phyloP scores from a whole-genome alignment of 1,140 invertebrate species.

The Tetragnatha versicolor region DNA sequence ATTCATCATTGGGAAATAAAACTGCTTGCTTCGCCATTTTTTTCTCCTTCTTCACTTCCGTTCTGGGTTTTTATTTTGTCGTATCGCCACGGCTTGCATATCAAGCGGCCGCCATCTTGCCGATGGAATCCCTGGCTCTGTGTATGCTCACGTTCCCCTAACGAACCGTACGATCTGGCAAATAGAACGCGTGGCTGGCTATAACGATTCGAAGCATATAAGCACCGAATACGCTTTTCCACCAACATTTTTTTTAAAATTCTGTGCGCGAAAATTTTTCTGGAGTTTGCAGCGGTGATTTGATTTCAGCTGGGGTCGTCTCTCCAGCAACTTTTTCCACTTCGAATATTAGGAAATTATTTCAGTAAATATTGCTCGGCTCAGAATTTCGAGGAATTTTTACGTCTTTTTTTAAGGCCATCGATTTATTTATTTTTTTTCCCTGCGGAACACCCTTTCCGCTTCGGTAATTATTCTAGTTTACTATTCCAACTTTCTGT shows the following conservation, averaged over 20 bases:
- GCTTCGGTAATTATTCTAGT: too few species aligned
- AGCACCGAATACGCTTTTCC: not conserved
- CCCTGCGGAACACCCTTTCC: too few species aligned
- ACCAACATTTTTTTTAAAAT: not conserved
- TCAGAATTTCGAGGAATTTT: too few species aligned
- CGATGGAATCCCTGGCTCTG: not conserved
- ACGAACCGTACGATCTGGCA: conserved; percentile 26
- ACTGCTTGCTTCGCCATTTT: conserved; percentile 28
- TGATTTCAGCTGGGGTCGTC: not conserved
- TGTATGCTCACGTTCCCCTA: conserved; percentile 29
- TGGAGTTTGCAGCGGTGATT: conserved; percentile 19
- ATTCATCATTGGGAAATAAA: conserved; percentile 45
- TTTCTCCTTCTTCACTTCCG: too few species aligned
- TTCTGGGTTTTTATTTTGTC: conserved; percentile 27
- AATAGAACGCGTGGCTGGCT: conserved; percentile 33
- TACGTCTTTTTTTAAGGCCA: too few species aligned
- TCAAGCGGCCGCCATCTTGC: conserved; percentile 20
- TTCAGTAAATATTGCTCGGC: conserved; percentile 16
- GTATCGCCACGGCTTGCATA: conserved; percentile 21
- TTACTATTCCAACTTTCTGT: too few species aligned
- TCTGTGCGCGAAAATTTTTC: conserved; percentile 10
- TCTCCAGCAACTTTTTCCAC: not conserved
- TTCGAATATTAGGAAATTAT: conserved; percentile 36
- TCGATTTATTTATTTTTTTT: too few species aligned
- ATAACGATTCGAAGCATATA: conserved; percentile 30